Conservation (phyloP, 1,140 invertebrate genomes). For the Procambarus virginalis region DNA sequence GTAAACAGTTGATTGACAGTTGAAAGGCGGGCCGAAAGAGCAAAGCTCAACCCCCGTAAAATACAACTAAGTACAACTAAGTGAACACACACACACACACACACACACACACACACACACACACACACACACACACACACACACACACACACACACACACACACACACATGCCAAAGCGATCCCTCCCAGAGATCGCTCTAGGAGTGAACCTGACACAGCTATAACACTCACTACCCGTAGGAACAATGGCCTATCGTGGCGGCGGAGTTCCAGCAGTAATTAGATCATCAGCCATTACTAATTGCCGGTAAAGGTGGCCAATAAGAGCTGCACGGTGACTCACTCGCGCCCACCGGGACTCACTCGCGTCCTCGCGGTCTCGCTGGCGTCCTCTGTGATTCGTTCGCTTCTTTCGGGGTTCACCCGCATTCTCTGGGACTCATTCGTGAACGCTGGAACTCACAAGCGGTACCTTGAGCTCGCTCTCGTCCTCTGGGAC, state of each 20-base stretch:
- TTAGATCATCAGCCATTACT: constrained; percentile 24
- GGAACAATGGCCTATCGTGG: background rate
- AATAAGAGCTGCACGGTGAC: background rate
- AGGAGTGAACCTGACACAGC: background rate
- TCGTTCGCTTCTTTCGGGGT: too few species aligned
- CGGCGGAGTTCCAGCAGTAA: background rate
- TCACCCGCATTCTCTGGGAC: too few species aligned
- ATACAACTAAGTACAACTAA: too few species aligned
- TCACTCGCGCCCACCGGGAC: too few species aligned
- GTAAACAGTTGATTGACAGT: too few species aligned
- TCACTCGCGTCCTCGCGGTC: background rate
- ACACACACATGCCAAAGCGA: background rate
- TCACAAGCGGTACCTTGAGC: too few species aligned
- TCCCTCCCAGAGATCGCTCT: background rate
- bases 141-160: background rate
- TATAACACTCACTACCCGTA: background rate
- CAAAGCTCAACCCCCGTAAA: too few species aligned
- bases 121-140: constrained; percentile 13
- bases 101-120: constrained; percentile 34
- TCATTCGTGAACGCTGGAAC: too few species aligned
- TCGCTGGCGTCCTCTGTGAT: too few species aligned
- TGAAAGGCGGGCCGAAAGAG: too few species aligned
- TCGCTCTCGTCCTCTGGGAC: too few species aligned
- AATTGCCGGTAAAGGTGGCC: constrained; percentile 19
- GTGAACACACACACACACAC: constrained; percentile 44